Conservation (phyloP, 1,140 invertebrate genomes). For the Palaemon carinicauda region DNA sequence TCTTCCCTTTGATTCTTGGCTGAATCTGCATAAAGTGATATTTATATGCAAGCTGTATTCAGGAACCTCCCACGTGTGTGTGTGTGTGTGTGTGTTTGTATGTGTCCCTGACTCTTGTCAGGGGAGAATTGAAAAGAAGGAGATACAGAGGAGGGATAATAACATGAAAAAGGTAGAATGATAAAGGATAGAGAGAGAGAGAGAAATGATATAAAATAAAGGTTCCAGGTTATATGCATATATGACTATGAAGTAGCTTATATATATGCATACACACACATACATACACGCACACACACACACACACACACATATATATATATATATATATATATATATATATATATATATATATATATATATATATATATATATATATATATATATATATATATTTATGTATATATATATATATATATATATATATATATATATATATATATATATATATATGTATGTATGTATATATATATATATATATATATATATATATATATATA, state of each 20-base stretch:
- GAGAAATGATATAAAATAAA: no score
- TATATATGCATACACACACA: neutral
- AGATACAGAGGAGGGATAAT: no score
- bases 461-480: slow-evolving; percentile 13
- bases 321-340: neutral
- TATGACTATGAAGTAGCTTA: no score
- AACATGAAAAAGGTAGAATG: no score
- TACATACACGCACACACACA: neutral
- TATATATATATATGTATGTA: neutral
- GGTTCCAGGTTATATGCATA: no score
- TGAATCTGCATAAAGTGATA: neutral
- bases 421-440: neutral
- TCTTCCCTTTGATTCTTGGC: neutral
- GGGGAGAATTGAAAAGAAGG: no score
- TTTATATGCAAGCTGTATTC: no score
- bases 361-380: neutral
- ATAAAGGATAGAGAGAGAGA: no score
- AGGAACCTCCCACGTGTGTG: no score
- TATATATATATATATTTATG: neutral
- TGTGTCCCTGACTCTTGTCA: no score
- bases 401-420: neutral
- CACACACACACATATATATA: neutral
- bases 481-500: slow-evolving; percentile 19
- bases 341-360: neutral
- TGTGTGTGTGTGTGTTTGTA: no score